These are phyloP conservation scores for Microchrysa polita DNA, from an alignment of 2,888 invertebrate species.

Conservation along the genomic window DNA sequence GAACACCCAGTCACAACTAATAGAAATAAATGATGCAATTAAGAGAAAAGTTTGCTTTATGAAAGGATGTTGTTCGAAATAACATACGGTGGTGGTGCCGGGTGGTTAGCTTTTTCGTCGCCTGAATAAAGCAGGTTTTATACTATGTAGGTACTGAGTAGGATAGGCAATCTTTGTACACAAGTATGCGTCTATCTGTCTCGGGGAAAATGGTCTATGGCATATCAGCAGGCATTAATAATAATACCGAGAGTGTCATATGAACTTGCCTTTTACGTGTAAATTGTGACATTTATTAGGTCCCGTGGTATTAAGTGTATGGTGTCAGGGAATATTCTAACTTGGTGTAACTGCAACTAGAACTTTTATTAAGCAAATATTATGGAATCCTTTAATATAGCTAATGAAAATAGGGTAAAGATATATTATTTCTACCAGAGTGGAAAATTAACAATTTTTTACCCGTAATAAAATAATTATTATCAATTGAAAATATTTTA, in stretches of 20 bases:
- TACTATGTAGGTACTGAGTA: not conserved
- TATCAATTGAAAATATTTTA: too few relatives aligned
- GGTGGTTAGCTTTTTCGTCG: not conserved
- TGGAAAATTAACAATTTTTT: too few relatives aligned
- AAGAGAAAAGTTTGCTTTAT: slow-evolving; percentile 42
- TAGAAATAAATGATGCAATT: slow-evolving; percentile 46
- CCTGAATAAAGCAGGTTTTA: not conserved
- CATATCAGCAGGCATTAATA: slow-evolving; percentile 40
- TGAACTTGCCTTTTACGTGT: slow-evolving; percentile 41
- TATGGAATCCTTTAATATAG: too few relatives aligned
- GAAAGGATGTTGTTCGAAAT: slow-evolving; percentile 32
- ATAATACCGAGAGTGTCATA: slow-evolving; percentile 41
- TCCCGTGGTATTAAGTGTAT: slow-evolving; percentile 8
- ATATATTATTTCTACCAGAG: too few relatives aligned
- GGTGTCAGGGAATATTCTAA: not conserved
- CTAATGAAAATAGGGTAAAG: too few relatives aligned
- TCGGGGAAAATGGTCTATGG: not conserved
- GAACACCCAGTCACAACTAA: slow-evolving; percentile 41
- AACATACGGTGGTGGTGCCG: not conserved
- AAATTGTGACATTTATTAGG: slow-evolving; percentile 44
- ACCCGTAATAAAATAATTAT: too few relatives aligned
- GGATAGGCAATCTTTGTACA: not conserved
- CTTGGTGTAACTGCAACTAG: too few relatives aligned
- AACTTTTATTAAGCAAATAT: too few relatives aligned
- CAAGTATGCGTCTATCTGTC: not conserved